Evolutionary conservation across 2,113 vertebrate genomes (phyloP).

Genomic region (Pachypanchax playfairii): DNA sequence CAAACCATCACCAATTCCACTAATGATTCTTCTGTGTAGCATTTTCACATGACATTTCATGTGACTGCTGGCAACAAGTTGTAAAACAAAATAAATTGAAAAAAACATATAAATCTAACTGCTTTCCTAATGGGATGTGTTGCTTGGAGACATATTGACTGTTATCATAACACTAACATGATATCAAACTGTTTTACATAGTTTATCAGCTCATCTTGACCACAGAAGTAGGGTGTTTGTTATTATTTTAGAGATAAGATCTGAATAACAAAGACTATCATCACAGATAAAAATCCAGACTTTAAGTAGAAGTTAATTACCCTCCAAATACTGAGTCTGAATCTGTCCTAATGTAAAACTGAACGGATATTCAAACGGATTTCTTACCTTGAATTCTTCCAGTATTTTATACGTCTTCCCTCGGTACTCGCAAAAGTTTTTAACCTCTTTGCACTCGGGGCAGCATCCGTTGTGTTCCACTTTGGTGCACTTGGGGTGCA

Average conservation of each 20-base stretch:
- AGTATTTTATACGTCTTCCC: slow-evolving; percentile 97
- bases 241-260: too few relatives aligned
- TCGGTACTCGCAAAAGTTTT: slow-evolving; percentile 99
- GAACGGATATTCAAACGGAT: neutral
- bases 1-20: neutral
- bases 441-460: slow-evolving; percentile 98
- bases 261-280: neutral
- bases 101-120: neutral
- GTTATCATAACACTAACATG: too few relatives aligned
- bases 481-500: slow-evolving; percentile 99
- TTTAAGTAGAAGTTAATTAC: neutral
- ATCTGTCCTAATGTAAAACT: neutral
- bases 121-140: neutral
- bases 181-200: too few relatives aligned
- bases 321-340: neutral
- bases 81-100: slow-evolving; percentile 1
- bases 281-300: neutral
- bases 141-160: too few relatives aligned
- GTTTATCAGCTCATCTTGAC: too few relatives aligned
- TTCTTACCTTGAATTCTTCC: slow-evolving; percentile 98
- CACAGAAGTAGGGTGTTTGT: too few relatives aligned
- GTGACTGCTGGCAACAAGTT: slow-evolving; percentile 12
- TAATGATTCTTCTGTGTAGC: neutral
- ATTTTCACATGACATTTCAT: neutral
- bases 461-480: slow-evolving; percentile 99